Evolutionary conservation across 2,888 invertebrate species (phyloP), one percentile per base, ranked within the genome.

Genomic region (Dyspetes luteomarginatus): DNA sequence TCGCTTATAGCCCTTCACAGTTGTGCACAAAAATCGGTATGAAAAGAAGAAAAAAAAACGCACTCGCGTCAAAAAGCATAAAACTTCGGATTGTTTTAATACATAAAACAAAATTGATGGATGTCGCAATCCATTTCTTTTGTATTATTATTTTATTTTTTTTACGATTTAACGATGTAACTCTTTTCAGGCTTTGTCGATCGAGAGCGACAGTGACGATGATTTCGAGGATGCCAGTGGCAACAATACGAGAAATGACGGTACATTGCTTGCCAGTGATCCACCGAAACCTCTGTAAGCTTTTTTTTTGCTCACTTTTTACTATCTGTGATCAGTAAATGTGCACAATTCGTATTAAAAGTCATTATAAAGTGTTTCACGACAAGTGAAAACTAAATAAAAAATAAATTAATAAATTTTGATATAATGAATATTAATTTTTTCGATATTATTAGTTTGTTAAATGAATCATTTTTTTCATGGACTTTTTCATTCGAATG

Each of bases 231-330:
- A 96, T 43, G 97, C 96, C 88, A 97, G 96, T 89, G 96, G 96
- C 86, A 95, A 95, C 85, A 96, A 97, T 76, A 95, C 95, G 78
- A 94, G 97, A 85, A 97, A 98, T 89, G 98, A 99, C 92, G 99
- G 98, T 82, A 98, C 99, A 1, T 94, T 99, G 73, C 94, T 98
- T 71, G 98, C 98, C 82, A 98, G 98, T 89, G 98, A 99, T 93
- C 98, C 98, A 73, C 98, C 98, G 22, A 97, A 98, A 92, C 98
- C 98, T 88, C 96, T 99, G 98, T 97, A 93, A 96, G 97, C 95
- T 87, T 58, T 28, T 52, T 41, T 30, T 17, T 67, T 56, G 7
- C n/a, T 15, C 17, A 15, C 3, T 50, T 15, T 0, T 17, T 15
- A 19, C 15, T 22, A n/a, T 56, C 22, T 26, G 2, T 30, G 4